Base-by-base conservation (phyloP, 2,797 vertebrate genomes). In the Tangara arthus region DNA sequence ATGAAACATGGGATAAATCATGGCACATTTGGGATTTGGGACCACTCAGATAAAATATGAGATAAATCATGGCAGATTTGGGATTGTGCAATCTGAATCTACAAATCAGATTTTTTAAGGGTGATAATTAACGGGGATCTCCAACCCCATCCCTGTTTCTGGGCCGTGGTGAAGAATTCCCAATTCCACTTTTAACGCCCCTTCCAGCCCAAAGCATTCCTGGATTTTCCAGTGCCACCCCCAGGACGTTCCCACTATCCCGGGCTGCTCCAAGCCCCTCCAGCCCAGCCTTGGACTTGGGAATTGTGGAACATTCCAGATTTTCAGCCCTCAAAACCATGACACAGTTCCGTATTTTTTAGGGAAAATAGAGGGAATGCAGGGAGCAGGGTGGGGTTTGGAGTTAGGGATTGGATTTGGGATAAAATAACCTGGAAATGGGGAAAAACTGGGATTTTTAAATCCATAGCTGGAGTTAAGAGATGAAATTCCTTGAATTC, bases 231-330 rank as follows among this genome's bases (percentile, higher is more conserved):
- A 0, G 35, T 26, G 35, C 28, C 55, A 32, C 5, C 12, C 26
- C 18, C 0, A 3, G 37, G 8, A 64, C 16, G 15, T 30, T 64
- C 49, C 75, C 2, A 0, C 32, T 35, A 6, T 30, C 26, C 60
- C 16, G 2, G 32, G 19, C 5, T 28, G 20, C 47, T 42, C 73
- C 37, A 42, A 61, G 20, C 20, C 59, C 60, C 1, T 20, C 60
- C 11, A 2, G 12, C 24, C 32, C 1, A 0, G 30, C 9, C 9
- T 13, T 13, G 27, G 27, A 26, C n/a, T 46, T 0, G 0, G 39
- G 49, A 65, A 37, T 35, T 35, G 6, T 6, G 32, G 60, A 78
- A 53, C 6, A 30, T 44, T 53, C 47, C 3, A 1, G 46, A 9
- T 42, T 63, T 52, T 23, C 47, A 34, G 19, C 57, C 27, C 57